Percentiles rank a stretch among this genome's conserved stretches.
Evolutionary conservation across 2,797 vertebrate species (phyloP).

Genomic region (Xenops minutus): DNA sequence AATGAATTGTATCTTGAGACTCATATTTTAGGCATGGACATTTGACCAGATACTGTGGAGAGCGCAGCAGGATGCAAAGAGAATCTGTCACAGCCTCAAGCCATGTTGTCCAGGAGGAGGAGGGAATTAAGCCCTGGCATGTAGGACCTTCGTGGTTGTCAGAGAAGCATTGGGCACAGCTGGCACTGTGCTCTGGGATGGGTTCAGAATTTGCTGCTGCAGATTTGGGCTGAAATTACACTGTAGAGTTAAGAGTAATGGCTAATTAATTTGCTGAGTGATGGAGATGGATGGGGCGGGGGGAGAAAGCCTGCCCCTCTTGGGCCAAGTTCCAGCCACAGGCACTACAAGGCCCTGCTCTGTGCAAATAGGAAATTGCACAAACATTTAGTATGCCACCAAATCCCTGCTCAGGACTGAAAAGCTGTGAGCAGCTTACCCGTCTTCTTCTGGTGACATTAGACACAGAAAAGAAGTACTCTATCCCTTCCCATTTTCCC

Average conservation of each 20-base stretch:
- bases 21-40: neutral
- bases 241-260: neutral
- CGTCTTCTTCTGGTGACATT: neutral
- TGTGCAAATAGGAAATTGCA: neutral
- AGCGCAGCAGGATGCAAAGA: neutral
- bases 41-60: neutral
- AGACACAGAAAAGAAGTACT: neutral
- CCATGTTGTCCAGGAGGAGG: neutral
- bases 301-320: neutral
- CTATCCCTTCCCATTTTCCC: neutral
- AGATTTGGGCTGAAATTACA: neutral
- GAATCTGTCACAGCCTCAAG: neutral
- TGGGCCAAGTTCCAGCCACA: neutral
- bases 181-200: neutral
- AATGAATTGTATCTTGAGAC: neutral
- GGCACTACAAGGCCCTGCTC: neutral
- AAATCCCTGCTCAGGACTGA: neutral
- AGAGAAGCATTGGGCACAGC: neutral
- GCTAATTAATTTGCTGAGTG: constrained; percentile 17
- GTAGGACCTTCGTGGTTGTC: neutral
- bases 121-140: neutral
- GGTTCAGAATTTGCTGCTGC: neutral
- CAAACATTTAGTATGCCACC: neutral
- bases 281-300: neutral
- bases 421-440: neutral